Percentiles rank a stretch among this genome's conserved stretches.
Evolutionary conservation across 2,113 vertebrate species (phyloP).

Genomic region (Callithrix jacchus): DNA sequence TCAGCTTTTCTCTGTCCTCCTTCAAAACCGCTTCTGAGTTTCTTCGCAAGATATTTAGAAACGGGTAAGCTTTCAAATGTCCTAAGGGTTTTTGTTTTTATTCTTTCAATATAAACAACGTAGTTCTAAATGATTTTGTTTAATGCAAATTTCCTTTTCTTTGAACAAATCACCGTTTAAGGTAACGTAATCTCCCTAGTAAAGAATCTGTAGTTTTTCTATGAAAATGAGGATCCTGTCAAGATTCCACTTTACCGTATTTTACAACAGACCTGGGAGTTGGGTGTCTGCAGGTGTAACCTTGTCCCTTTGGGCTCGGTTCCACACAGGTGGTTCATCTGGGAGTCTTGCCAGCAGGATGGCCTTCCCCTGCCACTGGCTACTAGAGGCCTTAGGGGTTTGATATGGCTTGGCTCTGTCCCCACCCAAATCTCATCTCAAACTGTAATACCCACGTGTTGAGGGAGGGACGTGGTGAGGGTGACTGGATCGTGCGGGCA

Average conservation of each 20-base stretch:
- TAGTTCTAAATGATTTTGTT: not conserved
- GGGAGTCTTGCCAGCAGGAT: accelerated
- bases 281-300: accelerated
- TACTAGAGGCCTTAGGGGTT: not conserved
- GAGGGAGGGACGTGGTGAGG: too few species aligned
- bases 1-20: conserved; percentile 91
- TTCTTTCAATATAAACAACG: not conserved
- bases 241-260: not conserved
- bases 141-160: not conserved
- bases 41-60: conserved; percentile 76
- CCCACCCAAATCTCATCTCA: too few species aligned
- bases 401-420: too few species aligned
- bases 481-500: too few species aligned
- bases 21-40: conserved; percentile 88
- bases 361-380: not conserved
- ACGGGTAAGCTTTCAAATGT: not conserved
- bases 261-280: not conserved
- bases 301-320: too few species aligned
- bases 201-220: not conserved
- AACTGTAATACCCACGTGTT: too few species aligned
- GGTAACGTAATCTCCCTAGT: not conserved
- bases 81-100: accelerated
- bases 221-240: not conserved
- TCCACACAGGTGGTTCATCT: not conserved
- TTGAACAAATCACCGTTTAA: not conserved